Base-by-base conservation (phyloP, 2,888 invertebrate species). In the Mythimna vitellina region DNA sequence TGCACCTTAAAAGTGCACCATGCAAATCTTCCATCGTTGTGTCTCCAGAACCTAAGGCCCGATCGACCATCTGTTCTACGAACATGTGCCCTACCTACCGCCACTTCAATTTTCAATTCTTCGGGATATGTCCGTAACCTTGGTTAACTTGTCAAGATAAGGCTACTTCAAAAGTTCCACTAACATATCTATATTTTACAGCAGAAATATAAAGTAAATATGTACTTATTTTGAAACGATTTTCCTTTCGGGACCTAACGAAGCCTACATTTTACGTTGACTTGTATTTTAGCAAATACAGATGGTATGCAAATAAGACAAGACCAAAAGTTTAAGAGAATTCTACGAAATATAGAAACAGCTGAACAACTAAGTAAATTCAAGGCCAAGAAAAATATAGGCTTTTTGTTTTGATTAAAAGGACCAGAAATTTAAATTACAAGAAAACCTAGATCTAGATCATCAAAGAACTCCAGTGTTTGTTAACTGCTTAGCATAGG, bases 211-310 rank as follows among this genome's bases (percentile, higher is more conserved):
- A 49, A 29, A 12, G n/a, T n/a, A 49, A 57, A 14, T 56, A 49
- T 29, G 63, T 63, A 54, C 35, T 22, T 53, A 54, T 49, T 49
- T 54, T 9, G 8, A 7, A 54, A 22, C 17, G 38, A 38, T 38
- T 65, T 29, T 14, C 12, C 12, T 57, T 67, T 42, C n/a, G 0
- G 42, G 22, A 38, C 17, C 56, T 17, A 46, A 76, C 57, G 49
- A 65, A 49, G 32, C 32, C 29, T 56, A 17, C 3, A 32, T n/a
- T 20, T 53, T 51, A 68, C 20, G 32, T 25, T 14, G 7, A 46
- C 5, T n/a, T 76, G 17, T 38, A 22, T 35, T 78, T 61, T 6
- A 25, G 22, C 46, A 81, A 76, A 63, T 56, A 66, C 51, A 70
- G 65, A 65, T 76, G 2, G 22, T 54, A 14, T 25, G 25, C 56